Evolutionary conservation across 2,888 invertebrate species (phyloP).

Genomic region (Spatulosminthurus flaviceps): DNA sequence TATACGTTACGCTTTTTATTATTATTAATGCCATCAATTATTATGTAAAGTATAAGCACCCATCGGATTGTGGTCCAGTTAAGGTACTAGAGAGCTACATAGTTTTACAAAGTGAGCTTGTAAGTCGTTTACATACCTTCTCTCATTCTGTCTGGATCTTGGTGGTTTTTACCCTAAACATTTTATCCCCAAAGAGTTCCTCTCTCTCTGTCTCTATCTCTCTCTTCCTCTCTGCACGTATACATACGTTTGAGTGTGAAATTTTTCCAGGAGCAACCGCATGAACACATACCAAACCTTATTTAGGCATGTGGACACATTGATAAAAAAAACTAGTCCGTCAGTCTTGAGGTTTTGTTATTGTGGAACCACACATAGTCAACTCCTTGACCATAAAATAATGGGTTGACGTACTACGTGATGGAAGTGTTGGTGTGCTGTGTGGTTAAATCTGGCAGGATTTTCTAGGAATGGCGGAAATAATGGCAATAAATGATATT

Average conservation of each 20-base stretch:
- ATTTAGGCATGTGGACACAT: conserved; percentile 22
- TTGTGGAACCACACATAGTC: background rate
- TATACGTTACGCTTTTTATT: too few species aligned
- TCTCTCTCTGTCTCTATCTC: background rate
- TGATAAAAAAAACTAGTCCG: background rate
- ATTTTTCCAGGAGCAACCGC: conserved; percentile 32
- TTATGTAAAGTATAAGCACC: too few species aligned
- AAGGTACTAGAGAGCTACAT: too few species aligned
- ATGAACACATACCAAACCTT: background rate
- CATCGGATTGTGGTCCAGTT: too few species aligned
- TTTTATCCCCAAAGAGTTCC: background rate
- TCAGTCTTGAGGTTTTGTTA: background rate
- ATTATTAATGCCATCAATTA: too few species aligned
- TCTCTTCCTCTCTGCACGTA: too few species aligned
- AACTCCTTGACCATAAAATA: background rate
- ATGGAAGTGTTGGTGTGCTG: background rate
- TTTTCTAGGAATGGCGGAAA: conserved; percentile 3
- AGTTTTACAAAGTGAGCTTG: too few species aligned
- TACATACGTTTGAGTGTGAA: conserved; percentile 18
- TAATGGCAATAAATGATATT: conserved; percentile 11
- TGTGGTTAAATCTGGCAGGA: background rate
- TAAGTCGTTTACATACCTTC: too few species aligned
- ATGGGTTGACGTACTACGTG: background rate
- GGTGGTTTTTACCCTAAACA: background rate
- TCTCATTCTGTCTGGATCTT: background rate